A percentile compares a stretch with the other conserved stretches of the same genome.
These are phyloP conservation scores for Hylaea fasciaria DNA, from an alignment of 2,888 invertebrate species.

Conservation along the genomic window DNA sequence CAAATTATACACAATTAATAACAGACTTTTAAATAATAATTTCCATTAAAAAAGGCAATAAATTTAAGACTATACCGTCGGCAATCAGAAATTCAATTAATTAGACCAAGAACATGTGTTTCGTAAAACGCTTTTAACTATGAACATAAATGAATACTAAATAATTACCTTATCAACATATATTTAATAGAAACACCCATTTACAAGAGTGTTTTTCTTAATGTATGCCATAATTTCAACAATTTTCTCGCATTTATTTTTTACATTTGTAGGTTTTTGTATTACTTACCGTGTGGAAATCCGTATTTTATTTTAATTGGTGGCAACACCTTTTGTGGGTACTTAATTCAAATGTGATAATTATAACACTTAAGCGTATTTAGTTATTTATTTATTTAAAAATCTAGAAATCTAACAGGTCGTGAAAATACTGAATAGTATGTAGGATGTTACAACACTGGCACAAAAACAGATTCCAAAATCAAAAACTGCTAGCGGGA, in stretches of 20 bases:
- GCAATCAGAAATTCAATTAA: conserved; percentile 47
- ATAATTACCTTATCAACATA: conserved; percentile 28
- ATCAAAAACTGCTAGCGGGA: conserved; percentile 60
- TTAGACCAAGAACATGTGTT: conserved; percentile 56
- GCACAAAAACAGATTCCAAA: conserved; percentile 60
- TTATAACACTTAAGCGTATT: too few relatives aligned
- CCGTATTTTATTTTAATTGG: background rate
- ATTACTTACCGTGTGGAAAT: background rate
- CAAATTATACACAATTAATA: conserved; percentile 14
- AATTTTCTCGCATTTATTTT: background rate
- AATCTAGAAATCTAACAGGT: too few relatives aligned
- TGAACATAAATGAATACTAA: conserved; percentile 40
- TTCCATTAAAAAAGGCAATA: conserved; percentile 33
- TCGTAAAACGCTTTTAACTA: conserved; percentile 54
- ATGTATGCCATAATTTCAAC: conserved; percentile 15
- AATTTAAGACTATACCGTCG: conserved; percentile 32
- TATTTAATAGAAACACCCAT: conserved; percentile 25
- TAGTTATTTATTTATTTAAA: too few relatives aligned
- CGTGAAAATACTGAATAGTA: background rate
- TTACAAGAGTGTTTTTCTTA: conserved; percentile 6
- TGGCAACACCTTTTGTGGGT: background rate
- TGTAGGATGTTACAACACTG: too few relatives aligned
- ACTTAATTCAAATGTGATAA: too few relatives aligned
- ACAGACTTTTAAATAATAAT: background rate
- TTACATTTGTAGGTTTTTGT: background rate